Evolutionary conservation across 1,140 invertebrate species (phyloP), one percentile per base, ranked within the genome.

Genomic region (Trichogramma pretiosum): DNA sequence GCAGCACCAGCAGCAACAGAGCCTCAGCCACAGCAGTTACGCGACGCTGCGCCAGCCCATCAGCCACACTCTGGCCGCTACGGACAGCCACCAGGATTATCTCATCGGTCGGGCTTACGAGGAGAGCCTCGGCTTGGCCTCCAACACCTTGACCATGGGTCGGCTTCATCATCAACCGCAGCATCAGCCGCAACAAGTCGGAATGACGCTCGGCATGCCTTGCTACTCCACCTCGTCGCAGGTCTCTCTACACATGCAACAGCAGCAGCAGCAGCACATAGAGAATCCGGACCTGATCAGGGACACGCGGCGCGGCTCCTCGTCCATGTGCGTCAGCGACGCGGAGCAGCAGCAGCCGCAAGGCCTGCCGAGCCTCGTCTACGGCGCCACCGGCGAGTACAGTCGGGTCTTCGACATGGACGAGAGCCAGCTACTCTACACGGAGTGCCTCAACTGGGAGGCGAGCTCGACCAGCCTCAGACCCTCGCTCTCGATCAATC

Each of bases 231-330:
- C 83, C 11, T n/a, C n/a, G n/a, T 81, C 83, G 17, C 80, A 82
- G 2, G 10, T 37, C 0, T 34, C 33, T 9, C 5, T 9, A 5
- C 78, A 79, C 4, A 75, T 81, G 3, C 68, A 67, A 35, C 36
- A 35, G 8, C n/a, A n/a, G n/a, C n/a, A n/a, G n/a, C n/a, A n/a
- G n/a, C 24, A 28, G 24, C 77, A 80, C 2, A 79, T 80, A 47
- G 86, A 87, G 47, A 86, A 89, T 62, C 86, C 86, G 5, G 87
- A 89, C 63, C 70, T 89, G 28, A 89, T 89, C 55, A 83, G 85
- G 55, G 86, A 89, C 57, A 86, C 85, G 1, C 51, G 68, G 2
- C 55, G 67, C 4, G 63, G 65, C 1, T 63, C 66, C 48, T 50
- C 23, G 55, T 40, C 5, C 24, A 42, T 56, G 19, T 13, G 10